These are phyloP conservation scores for Dolichallabes microphthalmus DNA, from an alignment of 2,113 vertebrate genomes.

Conservation along the genomic window DNA sequence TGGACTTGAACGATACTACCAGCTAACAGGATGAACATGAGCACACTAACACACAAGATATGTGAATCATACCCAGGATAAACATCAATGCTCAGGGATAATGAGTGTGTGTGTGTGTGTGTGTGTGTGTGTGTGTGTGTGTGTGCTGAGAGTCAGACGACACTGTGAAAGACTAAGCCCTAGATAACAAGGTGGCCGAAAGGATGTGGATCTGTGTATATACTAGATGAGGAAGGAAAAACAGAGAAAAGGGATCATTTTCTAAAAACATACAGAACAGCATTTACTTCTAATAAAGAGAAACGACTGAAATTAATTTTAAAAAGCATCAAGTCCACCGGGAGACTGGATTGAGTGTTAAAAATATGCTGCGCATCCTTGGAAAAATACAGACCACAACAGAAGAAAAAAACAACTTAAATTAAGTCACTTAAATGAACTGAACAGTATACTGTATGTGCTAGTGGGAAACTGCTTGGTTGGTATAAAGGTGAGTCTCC, in stretches of 20 bases:
- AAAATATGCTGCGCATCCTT: slow-evolving; percentile 46
- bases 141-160: background rate
- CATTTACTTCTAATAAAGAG: slow-evolving; percentile 34
- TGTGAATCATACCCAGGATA: slow-evolving; percentile 28
- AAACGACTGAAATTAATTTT: slow-evolving; percentile 25
- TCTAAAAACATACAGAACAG: background rate
- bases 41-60: background rate
- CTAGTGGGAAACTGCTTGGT: slow-evolving; percentile 37
- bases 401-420: slow-evolving; percentile 29
- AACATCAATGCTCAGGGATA: slow-evolving; percentile 33
- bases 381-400: background rate
- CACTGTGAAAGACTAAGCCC: slow-evolving; percentile 26
- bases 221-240: background rate
- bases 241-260: background rate
- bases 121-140: background rate
- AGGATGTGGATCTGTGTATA: background rate
- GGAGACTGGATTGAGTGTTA: slow-evolving; percentile 33
- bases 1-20: slow-evolving; percentile 15
- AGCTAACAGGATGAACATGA: slow-evolving; percentile 21
- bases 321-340: slow-evolving; percentile 31
- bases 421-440: slow-evolving; percentile 41
- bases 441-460: background rate
- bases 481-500: slow-evolving; percentile 41
- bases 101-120: background rate
- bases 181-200: slow-evolving; percentile 25